Conservation (phyloP, 2,113 vertebrate species). For the Thryonomys swinderianus region DNA sequence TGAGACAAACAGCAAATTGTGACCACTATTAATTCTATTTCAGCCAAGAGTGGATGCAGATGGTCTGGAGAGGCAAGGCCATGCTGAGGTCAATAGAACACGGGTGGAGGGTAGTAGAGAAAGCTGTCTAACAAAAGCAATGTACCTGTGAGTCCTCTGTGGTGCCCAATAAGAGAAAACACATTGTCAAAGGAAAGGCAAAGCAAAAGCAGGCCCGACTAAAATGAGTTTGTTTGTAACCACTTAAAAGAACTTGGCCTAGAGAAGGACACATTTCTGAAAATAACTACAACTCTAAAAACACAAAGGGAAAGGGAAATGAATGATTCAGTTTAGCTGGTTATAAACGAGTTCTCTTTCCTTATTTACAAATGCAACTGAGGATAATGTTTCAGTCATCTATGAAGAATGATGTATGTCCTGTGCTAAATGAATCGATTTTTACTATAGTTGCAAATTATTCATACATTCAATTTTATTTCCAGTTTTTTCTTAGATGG, state of each 20-base stretch:
- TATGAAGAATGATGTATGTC: neutral
- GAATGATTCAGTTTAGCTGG: conserved; percentile 15
- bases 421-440: neutral
- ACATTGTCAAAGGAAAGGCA: neutral
- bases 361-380: conserved; percentile 32
- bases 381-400: neutral
- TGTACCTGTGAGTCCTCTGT: neutral
- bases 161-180: neutral
- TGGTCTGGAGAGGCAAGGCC: conserved; percentile 66
- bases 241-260: conserved; percentile 6
- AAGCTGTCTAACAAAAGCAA: conserved; percentile 36
- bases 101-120: neutral
- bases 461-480: neutral
- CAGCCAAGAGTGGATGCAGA: conserved; percentile 76
- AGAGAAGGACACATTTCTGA: conserved; percentile 17
- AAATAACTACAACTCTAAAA: conserved; percentile 11
- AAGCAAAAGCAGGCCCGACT: neutral
- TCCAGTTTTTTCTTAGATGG: neutral
- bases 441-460: neutral
- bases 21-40: conserved; percentile 83
- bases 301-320: neutral
- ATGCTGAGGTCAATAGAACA: conserved; percentile 64
- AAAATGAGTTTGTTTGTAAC: conserved; percentile 34
- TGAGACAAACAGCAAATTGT: conserved; percentile 81
- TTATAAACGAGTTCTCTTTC: neutral